Evolutionary conservation across 2,113 vertebrate genomes (phyloP).

Genomic region (Centropus unirufus): DNA sequence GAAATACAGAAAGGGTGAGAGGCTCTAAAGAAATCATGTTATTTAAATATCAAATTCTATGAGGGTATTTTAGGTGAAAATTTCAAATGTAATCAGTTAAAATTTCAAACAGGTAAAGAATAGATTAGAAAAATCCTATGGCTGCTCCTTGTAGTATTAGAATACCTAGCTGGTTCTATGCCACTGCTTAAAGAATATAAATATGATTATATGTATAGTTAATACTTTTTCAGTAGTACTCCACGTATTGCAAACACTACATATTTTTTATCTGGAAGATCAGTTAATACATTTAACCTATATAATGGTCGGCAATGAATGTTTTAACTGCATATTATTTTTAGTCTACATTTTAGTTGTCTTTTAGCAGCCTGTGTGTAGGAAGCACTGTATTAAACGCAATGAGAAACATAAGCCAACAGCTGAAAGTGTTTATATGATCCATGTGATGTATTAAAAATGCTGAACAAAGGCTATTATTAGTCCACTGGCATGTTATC

Average conservation of each 20-base stretch:
- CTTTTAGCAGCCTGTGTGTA: accelerated
- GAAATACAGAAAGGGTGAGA: not conserved
- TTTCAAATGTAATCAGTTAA: accelerated
- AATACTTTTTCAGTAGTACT: accelerated
- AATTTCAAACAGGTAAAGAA: not conserved
- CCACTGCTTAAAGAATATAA: not conserved
- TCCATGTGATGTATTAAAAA: not conserved
- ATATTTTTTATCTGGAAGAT: not conserved
- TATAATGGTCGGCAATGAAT: not conserved
- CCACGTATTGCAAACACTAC: not conserved
- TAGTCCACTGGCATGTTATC: too few species aligned
- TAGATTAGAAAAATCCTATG: not conserved
- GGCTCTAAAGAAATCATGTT: not conserved
- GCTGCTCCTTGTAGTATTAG: not conserved
- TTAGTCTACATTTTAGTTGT: not conserved
- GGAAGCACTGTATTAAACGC: not conserved
- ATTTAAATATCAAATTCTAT: not conserved
- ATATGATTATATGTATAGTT: too few species aligned
- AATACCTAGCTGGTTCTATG: not conserved
- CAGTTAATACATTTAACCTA: not conserved
- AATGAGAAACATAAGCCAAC: not conserved
- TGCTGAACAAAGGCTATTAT: too few species aligned
- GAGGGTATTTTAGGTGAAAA: not conserved
- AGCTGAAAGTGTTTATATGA: not conserved
- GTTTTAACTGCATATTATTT: too few species aligned